Evolutionary conservation across 2,888 invertebrate species (phyloP).

Genomic region (Epistrophe eligans): DNA sequence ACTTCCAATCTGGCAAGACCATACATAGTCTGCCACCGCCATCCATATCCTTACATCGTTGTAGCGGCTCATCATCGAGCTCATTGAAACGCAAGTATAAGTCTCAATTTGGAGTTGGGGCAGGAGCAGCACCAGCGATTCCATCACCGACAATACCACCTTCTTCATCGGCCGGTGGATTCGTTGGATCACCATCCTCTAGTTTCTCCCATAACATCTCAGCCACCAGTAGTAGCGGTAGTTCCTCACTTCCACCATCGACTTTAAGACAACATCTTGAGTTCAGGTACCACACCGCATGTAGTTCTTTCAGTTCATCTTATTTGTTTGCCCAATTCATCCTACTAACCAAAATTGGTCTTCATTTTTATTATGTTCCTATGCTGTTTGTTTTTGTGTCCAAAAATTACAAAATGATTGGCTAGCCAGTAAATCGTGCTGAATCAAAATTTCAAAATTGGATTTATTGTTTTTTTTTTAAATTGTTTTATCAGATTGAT

Average conservation of each 20-base stretch:
- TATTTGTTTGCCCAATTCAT: constrained; percentile 43
- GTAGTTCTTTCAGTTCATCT: constrained; percentile 65
- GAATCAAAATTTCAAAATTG: constrained; percentile 64
- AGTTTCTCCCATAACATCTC: constrained; percentile 76
- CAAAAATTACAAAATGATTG: constrained; percentile 52
- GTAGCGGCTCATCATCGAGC: constrained; percentile 86
- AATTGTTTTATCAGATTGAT: constrained; percentile 1
- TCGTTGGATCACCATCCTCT: constrained; percentile 64
- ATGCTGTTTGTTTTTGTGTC: constrained; percentile 50
- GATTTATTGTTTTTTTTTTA: constrained; percentile 54
- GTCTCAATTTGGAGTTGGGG: constrained; percentile 86
- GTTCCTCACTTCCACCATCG: constrained; percentile 73
- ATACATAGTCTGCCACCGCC: constrained; percentile 85
- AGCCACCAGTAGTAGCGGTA: constrained; percentile 75
- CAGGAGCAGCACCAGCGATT: constrained; percentile 80
- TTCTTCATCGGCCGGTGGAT: constrained; percentile 69
- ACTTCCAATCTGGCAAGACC: constrained; percentile 92
- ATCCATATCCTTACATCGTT: constrained; percentile 82
- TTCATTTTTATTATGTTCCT: constrained; percentile 48
- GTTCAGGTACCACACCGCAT: constrained; percentile 81
- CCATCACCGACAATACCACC: constrained; percentile 62
- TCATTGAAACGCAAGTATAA: constrained; percentile 82
- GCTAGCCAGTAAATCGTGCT: constrained; percentile 50
- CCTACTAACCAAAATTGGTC: constrained; percentile 63
- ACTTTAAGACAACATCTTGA: constrained; percentile 81